A percentile compares a stretch with the other conserved stretches of the same genome.
These are phyloP conservation scores for Apteryx mantelli DNA, from an alignment of 2,113 vertebrate species.

Conservation along the genomic window DNA sequence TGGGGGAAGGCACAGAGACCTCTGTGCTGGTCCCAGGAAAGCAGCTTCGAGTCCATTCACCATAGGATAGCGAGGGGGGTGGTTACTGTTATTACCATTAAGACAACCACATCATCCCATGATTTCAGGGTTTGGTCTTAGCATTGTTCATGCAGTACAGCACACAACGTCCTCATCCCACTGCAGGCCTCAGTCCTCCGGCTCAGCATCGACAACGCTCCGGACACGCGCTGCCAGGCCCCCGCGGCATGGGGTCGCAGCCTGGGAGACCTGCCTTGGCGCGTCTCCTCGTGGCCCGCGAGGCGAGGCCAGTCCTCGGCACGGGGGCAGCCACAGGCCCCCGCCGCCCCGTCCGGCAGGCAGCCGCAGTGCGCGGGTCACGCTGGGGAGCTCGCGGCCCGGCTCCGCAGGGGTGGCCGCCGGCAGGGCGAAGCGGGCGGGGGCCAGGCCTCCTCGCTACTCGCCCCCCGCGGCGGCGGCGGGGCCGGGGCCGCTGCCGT, in stretches of 20 bases:
- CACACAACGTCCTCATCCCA: fast-evolving
- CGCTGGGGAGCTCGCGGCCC: background rate
- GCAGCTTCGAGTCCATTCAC: constrained; percentile 7
- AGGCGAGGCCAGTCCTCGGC: background rate
- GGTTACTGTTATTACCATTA: background rate
- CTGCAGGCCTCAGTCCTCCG: background rate
- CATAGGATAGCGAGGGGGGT: background rate
- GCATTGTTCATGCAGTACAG: background rate
- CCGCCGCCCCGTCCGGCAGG: too few relatives aligned
- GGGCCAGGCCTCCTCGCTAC: background rate
- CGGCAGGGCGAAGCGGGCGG: background rate
- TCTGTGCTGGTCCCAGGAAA: background rate
- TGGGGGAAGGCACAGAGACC: background rate
- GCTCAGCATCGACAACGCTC: background rate
- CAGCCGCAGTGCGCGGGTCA: too few relatives aligned
- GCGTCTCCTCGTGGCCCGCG: fast-evolving
- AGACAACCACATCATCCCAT: background rate
- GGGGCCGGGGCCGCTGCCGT: constrained; percentile 51
- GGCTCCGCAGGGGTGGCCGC: background rate
- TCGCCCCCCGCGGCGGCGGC: background rate
- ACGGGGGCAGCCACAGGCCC: too few relatives aligned
- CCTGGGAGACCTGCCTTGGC: background rate
- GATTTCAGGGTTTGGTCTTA: background rate
- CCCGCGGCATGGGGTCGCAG: background rate
- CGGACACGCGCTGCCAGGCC: background rate